Evolutionary conservation across 1,140 invertebrate species (phyloP).

Genomic region (Drosophila nikananu): DNA sequence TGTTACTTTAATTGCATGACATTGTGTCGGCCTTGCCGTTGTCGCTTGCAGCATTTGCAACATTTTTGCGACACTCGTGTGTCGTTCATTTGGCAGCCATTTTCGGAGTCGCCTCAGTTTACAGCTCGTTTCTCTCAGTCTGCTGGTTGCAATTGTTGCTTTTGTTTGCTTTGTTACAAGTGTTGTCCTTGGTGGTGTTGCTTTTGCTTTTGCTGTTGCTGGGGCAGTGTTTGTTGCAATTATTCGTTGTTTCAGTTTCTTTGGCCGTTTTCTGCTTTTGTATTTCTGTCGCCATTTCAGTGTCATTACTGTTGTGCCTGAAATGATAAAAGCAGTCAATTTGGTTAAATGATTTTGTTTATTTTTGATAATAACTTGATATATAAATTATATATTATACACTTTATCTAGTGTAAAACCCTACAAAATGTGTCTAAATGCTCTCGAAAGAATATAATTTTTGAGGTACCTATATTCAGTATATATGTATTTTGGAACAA

Average conservation of each 20-base stretch:
- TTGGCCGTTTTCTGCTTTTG: conserved; percentile 82
- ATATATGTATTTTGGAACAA: too few relatives aligned
- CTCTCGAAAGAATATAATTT: too few relatives aligned
- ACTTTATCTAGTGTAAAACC: not conserved
- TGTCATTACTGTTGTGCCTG: conserved; percentile 77
- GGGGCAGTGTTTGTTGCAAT: conserved; percentile 62
- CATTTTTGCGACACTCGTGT: conserved; percentile 66
- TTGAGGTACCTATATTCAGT: too few relatives aligned
- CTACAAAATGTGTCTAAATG: too few relatives aligned
- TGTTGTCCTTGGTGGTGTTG: conserved; percentile 27
- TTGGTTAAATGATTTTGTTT: not conserved
- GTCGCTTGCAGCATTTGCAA: conserved; percentile 61
- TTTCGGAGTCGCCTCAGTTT: conserved; percentile 41
- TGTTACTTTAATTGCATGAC: conserved; percentile 76
- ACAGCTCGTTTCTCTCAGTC: conserved; percentile 59
- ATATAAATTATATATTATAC: not conserved
- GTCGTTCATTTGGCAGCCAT: conserved; percentile 66
- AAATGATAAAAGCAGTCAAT: conserved; percentile 16
- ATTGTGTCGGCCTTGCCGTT: conserved; percentile 58
- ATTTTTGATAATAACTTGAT: not conserved
- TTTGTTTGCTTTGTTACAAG: conserved; percentile 23
- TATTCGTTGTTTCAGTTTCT: conserved; percentile 80
- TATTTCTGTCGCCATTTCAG: conserved; percentile 85
- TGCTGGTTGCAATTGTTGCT: conserved; percentile 51
- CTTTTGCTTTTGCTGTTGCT: conserved; percentile 46